These are phyloP conservation scores for Gallinago solitaria DNA, from an alignment of 2,797 vertebrate genomes.

Conservation along the genomic window DNA sequence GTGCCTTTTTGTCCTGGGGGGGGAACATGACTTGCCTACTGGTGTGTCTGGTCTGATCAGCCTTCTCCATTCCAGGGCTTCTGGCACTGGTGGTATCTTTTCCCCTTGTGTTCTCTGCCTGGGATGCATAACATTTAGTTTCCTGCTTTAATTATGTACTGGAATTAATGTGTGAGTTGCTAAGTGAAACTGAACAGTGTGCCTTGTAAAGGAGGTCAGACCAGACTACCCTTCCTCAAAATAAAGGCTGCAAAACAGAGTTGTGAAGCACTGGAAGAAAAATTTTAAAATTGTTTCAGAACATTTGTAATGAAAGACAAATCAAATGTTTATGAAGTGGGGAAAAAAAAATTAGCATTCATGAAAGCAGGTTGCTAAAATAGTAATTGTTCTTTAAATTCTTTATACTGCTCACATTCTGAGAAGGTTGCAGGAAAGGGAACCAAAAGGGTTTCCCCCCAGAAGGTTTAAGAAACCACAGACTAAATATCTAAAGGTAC, in stretches of 20 bases:
- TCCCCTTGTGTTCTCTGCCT: neutral
- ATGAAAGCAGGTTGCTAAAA: neutral
- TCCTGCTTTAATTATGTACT: neutral
- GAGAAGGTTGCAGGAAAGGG: neutral
- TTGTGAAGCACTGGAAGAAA: accelerated
- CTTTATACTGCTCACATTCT: neutral
- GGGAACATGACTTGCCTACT: neutral
- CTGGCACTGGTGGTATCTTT: neutral
- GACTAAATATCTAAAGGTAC: accelerated
- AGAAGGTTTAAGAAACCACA: neutral
- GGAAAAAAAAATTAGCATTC: neutral
- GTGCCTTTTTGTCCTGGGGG: neutral
- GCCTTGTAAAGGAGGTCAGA: neutral
- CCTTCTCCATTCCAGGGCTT: neutral
- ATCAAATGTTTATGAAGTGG: neutral
- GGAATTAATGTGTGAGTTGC: neutral
- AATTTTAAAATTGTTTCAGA: neutral
- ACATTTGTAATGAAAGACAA: neutral
- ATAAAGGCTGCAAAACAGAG: neutral
- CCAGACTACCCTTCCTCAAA: neutral
- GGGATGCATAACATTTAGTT: neutral
- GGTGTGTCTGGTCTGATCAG: accelerated
- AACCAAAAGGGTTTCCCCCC: neutral
- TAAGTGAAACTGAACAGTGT: accelerated
- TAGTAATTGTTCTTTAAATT: too few relatives aligned